Conservation (phyloP, 1,140 invertebrate genomes). For the Pinna nobilis region DNA sequence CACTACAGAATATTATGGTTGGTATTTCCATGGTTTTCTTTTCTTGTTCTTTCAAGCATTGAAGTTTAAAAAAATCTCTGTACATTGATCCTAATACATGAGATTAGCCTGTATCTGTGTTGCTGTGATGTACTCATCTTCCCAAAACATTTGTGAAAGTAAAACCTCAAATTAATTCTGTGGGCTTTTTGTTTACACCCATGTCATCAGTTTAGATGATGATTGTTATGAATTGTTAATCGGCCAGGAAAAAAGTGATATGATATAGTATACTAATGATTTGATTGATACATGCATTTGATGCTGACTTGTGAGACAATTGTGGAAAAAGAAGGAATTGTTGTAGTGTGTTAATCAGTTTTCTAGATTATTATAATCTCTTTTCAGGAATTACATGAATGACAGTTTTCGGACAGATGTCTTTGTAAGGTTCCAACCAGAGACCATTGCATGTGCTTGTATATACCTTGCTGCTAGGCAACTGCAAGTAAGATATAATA, state of each 20-base stretch:
- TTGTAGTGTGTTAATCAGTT: too few relatives aligned
- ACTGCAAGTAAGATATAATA: constrained; percentile 78
- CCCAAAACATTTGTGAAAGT: not conserved
- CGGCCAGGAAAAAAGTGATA: not conserved
- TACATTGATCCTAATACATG: too few relatives aligned
- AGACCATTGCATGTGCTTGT: constrained; percentile 98
- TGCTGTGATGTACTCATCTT: not conserved
- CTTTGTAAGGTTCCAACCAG: constrained; percentile 95
- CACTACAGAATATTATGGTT: constrained; percentile 9
- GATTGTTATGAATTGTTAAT: not conserved
- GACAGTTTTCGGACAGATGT: constrained; percentile 97
- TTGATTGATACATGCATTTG: too few relatives aligned
- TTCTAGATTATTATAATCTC: not conserved
- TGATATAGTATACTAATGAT: not conserved
- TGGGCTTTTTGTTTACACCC: too few relatives aligned
- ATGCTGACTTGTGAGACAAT: too few relatives aligned
- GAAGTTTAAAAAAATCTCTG: too few relatives aligned
- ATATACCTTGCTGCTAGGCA: constrained; percentile 95
- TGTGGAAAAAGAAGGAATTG: too few relatives aligned
- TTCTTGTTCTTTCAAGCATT: too few relatives aligned
- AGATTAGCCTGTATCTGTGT: not conserved
- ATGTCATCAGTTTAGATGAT: not conserved
- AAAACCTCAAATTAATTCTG: not conserved
- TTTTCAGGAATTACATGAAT: constrained; percentile 97
- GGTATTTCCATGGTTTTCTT: constrained; percentile 23